phyloP scores from a whole-genome alignment of 2,797 vertebrate species.

The Sphenopsis melanotis region DNA sequence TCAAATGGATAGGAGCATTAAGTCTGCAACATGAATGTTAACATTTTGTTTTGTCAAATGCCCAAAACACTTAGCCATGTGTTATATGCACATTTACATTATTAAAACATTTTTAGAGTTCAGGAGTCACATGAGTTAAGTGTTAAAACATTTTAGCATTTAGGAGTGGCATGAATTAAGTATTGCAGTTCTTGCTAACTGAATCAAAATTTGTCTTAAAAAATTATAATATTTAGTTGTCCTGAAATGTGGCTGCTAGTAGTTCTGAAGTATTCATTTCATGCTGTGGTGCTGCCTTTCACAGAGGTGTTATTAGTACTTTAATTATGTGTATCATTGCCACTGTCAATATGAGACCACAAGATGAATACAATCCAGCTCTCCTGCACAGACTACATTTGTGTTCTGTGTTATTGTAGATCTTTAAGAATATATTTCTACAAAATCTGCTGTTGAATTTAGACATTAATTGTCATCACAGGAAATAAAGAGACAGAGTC shows the following conservation, averaged over 20 bases:
- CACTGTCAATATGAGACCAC: constrained; percentile 25
- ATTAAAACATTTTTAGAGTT: not conserved
- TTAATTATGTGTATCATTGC: constrained; percentile 26
- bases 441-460: not conserved
- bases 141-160: not conserved
- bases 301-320: constrained; percentile 33
- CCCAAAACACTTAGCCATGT: not conserved
- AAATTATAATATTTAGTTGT: not conserved
- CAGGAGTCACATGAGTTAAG: not conserved
- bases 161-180: not conserved
- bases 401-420: not conserved
- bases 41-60: not conserved
- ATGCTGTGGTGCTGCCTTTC: constrained; percentile 10
- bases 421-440: constrained; percentile 16
- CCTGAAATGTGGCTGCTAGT: not conserved
- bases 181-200: not conserved
- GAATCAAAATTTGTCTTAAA: not conserved
- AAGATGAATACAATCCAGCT: constrained; percentile 8
- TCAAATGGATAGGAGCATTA: not conserved
- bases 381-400: not conserved
- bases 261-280: not conserved
- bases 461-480: not conserved
- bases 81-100: not conserved
- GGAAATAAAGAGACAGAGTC: not conserved
- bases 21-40: not conserved